Base-by-base conservation (phyloP, 2,113 vertebrate species). In the Ptyas mucosa region DNA sequence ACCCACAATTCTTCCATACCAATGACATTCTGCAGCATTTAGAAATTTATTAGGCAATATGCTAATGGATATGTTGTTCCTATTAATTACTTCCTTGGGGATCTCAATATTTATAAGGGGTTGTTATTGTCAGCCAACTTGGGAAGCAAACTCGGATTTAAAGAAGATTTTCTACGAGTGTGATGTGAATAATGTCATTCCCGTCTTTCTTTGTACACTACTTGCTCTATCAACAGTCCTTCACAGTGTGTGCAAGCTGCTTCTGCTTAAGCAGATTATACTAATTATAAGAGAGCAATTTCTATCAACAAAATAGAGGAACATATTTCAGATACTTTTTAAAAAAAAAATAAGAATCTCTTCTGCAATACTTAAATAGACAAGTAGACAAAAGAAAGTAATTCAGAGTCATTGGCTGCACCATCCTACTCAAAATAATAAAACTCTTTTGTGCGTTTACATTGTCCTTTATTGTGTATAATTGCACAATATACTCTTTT, bases 51-150 rank as follows among this genome's bases (percentile, higher is more conserved):
- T 88, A 95, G 94, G 54, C 51, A 88, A 89, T 91, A 90, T 1
- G 18, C 53, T 95, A 96, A 95, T 46, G 92, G 89, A 23, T 91
- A 92, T 87, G 95, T 94, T 8, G 89, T 93, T 93, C 91, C 55
- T 0, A 21, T 64, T 94, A 93, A 93, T 96, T 93, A 55, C 91
- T 92, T 93, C 93, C 95, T 15, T 14, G 88, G 94, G 93, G 93
- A 94, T 90, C 91, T 94, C 92, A 92, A 93, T 89, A 94, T 94
- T 88, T 96, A 93, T 91, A 61, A 0, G 12, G 92, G 43, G 75
- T 81, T 94, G 69, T 15, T 96, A 93, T 95, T 94, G 94, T 96
- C 55, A 61, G 94, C 89, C 91, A 90, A 92, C 95, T 94, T 93
- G 92, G 91, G 3, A 51, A 94, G 95, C 91, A 46, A 92, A 53